Conservation (phyloP, 1,140 invertebrate species). For the Adoxophyes honmai region DNA sequence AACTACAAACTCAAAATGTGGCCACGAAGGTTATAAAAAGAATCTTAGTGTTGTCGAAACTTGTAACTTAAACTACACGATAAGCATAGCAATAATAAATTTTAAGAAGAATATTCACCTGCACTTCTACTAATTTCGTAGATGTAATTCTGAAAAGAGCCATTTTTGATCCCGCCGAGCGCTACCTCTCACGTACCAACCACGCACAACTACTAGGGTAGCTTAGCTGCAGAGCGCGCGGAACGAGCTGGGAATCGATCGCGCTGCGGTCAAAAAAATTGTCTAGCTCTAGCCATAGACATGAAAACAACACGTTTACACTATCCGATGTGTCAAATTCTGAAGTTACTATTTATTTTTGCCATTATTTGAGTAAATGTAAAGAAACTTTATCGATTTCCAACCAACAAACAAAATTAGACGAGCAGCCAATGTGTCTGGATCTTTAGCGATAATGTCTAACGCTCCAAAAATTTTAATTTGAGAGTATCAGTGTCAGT, state of each 20-base stretch:
- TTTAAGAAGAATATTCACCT: conserved; percentile 45
- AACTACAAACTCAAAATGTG: conserved; percentile 57
- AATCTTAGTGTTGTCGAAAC: background rate
- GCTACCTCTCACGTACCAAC: conserved; percentile 51
- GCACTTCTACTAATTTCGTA: conserved; percentile 56
- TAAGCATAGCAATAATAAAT: background rate
- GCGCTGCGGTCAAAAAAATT: conserved; percentile 31
- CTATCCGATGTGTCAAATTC: background rate
- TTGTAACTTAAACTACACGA: conserved; percentile 19
- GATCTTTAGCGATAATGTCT: too few relatives aligned
- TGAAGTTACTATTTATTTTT: too few relatives aligned
- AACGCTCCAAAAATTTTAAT: too few relatives aligned
- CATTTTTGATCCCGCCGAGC: conserved; percentile 63
- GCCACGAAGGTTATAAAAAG: conserved; percentile 48
- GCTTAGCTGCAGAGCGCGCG: conserved; percentile 2
- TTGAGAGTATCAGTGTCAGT: too few relatives aligned
- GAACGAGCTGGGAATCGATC: conserved; percentile 48
- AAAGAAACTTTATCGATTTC: too few relatives aligned
- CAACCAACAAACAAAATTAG: too few relatives aligned
- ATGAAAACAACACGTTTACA: background rate
- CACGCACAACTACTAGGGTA: conserved; percentile 38
- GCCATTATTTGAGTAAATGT: too few relatives aligned
- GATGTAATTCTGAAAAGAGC: conserved; percentile 66
- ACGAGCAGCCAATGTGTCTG: too few relatives aligned
- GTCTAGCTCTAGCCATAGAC: too few relatives aligned